These are phyloP conservation scores for Epistrophella euchroma DNA, from an alignment of 2,888 invertebrate species.

Conservation along the genomic window DNA sequence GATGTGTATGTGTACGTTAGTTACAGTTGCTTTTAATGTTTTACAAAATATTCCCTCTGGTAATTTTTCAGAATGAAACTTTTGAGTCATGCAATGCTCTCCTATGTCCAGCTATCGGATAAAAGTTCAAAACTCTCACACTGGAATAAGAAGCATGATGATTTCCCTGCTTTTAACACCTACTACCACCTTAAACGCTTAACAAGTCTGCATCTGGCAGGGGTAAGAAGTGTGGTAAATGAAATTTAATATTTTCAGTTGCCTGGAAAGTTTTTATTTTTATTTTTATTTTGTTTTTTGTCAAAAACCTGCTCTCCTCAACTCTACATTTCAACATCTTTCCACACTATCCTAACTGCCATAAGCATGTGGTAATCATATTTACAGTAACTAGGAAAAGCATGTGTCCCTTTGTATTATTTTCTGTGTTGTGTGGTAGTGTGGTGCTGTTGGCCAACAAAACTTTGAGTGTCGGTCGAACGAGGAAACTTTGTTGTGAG, in stretches of 20 bases:
- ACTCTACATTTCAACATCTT: constrained; percentile 14
- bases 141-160: background rate
- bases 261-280: constrained; percentile 22
- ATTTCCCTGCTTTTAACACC: background rate
- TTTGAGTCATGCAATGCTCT: background rate
- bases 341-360: constrained; percentile 47
- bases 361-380: constrained; percentile 75
- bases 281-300: constrained; percentile 1
- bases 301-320: background rate
- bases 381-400: constrained; percentile 66
- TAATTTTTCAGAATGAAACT: background rate
- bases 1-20: too few relatives aligned
- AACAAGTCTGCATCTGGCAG: constrained; percentile 72
- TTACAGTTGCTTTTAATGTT: background rate
- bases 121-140: background rate
- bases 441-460: constrained; percentile 60
- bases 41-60: background rate
- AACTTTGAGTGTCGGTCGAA: constrained; percentile 41
- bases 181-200: constrained; percentile 43
- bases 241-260: constrained; percentile 73
- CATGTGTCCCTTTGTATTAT: constrained; percentile 54
- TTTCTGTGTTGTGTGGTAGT: constrained; percentile 30
- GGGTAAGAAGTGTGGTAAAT: constrained; percentile 70
- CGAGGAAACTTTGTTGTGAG: constrained; percentile 58
- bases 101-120: background rate